Evolutionary conservation across 2,888 invertebrate genomes (phyloP).

Genomic region (Apomyelois bistriatella): DNA sequence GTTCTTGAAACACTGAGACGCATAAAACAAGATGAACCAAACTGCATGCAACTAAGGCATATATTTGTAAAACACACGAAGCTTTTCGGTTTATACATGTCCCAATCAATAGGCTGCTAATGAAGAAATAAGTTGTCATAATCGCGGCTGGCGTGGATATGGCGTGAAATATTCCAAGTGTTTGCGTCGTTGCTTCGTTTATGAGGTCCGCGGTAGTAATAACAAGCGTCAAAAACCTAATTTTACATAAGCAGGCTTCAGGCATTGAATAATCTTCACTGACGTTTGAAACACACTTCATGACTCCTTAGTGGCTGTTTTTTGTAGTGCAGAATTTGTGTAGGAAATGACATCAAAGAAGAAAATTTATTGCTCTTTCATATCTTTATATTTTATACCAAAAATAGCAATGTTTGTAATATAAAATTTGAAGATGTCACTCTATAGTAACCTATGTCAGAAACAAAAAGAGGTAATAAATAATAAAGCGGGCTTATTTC

Average conservation of each 20-base stretch:
- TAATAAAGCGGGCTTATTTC: no score
- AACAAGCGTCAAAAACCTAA: conserved; percentile 49
- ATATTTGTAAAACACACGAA: conserved; percentile 49
- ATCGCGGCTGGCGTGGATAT: conserved; percentile 50
- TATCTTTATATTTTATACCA: no score
- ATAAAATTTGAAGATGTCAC: no score
- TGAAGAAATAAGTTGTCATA: conserved; percentile 47
- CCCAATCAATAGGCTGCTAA: conserved; percentile 40
- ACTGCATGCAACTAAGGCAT: conserved; percentile 44
- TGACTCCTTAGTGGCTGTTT: conserved; percentile 16
- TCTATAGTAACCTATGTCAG: no score
- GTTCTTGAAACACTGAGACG: conserved; percentile 40
- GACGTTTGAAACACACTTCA: conserved; percentile 32
- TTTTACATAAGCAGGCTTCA: conserved; percentile 39
- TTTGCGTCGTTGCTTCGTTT: conserved; percentile 49
- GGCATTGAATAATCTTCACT: conserved; percentile 43
- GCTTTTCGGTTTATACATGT: conserved; percentile 26
- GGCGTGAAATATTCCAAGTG: conserved; percentile 44
- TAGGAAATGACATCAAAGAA: not conserved
- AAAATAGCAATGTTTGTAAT: no score
- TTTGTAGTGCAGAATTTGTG: not conserved
- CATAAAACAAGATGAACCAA: conserved; percentile 40
- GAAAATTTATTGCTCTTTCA: not conserved
- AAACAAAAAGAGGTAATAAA: no score
- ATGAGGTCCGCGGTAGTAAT: conserved; percentile 55